Base-by-base conservation (phyloP, 1,140 invertebrate genomes). In the Bombus balteatus region DNA sequence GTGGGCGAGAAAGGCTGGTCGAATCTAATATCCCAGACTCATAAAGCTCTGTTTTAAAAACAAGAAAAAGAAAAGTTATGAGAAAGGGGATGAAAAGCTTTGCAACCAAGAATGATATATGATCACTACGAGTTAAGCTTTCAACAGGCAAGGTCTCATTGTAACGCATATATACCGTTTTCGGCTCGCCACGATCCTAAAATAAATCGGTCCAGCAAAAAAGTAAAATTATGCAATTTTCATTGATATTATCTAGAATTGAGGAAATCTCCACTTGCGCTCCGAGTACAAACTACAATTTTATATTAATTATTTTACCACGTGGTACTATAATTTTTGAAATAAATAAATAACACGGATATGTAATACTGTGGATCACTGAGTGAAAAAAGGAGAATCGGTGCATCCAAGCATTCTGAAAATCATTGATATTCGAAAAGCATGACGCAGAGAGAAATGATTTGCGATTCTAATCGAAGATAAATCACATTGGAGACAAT, bases 101-200 rank as follows among this genome's bases (percentile, higher is more conserved):
- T 32, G 68, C 43, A 47, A 18, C 28, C 22, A 28, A 28, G 66
- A 62, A 91, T 91, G 87, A 91, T 89, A 87, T 91, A 91, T 75
- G 83, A 89, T 86, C 68, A 68, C 78, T 25, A 71, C 89, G 81
- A 91, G 89, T 91, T 88, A 87, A 91, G 90, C 87, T 91, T 90
- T 90, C 89, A 76, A 71, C 84, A 81, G 65, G 34, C 76, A 62
- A n/a, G 39, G 59, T 81, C 37, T 78, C 28, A 47, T 41, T 78
- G 37, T 81, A 79, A 88, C 70, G 77, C 74, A 83, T 80, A 88
- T 77, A 73, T 87, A 90, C 68, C 72, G 83, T 85, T 90, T 87
- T 86, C 77, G 65, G 65, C 39, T 47, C 37, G 43, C 65, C 22
- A 43, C 41, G 77, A 62, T 34, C 74, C 57, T 39, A n/a, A 75